A percentile compares a stretch with the other conserved stretches of the same genome.
phyloP scores from a whole-genome alignment of 1,140 invertebrate genomes.

The Brachionus manjavacas region DNA sequence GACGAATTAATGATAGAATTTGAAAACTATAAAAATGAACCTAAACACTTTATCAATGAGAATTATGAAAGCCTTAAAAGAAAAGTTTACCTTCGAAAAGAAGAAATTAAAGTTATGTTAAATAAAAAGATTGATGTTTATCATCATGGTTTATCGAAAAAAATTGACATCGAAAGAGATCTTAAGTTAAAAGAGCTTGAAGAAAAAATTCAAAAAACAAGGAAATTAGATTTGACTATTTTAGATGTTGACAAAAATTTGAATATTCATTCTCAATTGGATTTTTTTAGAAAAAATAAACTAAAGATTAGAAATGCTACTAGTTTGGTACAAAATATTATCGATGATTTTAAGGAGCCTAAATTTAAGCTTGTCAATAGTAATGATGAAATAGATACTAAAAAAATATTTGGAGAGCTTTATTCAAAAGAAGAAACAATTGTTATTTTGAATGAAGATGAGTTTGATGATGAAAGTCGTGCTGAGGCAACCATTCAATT shows the following conservation, averaged over 20 bases:
- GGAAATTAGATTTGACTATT: background rate
- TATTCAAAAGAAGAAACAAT: background rate
- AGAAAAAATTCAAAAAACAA: background rate
- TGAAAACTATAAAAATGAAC: background rate
- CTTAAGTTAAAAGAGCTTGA: background rate
- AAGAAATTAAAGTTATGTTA: background rate
- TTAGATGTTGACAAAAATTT: background rate
- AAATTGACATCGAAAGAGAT: background rate
- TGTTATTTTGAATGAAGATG: background rate
- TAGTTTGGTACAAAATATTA: background rate
- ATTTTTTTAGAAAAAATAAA: background rate
- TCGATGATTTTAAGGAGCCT: background rate
- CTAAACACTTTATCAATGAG: background rate
- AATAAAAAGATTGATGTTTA: background rate
- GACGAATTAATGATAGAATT: background rate
- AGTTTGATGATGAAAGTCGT: background rate
- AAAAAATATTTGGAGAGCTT: background rate
- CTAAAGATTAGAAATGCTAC: background rate
- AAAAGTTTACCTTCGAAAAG: background rate
- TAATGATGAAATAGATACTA: background rate
- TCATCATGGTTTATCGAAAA: background rate
- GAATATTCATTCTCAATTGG: background rate
- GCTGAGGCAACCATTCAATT: background rate
- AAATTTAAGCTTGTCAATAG: background rate
- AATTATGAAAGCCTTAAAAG: background rate